Base-by-base conservation (phyloP, 2,888 invertebrate species). In the Pterostichus madidus region DNA sequence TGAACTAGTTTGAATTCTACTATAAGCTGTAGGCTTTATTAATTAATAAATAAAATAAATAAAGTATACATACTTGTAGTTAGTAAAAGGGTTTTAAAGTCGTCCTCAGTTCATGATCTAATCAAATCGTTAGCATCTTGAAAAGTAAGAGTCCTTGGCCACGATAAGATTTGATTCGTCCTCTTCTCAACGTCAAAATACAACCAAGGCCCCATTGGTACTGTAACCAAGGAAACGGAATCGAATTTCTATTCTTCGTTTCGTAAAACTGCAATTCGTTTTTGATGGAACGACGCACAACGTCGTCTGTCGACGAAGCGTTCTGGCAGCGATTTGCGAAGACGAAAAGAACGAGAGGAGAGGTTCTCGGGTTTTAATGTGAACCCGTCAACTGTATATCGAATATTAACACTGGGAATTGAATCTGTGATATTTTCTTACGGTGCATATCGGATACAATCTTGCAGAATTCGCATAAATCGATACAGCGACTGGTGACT, bases 241-340 rank as follows among this genome's bases (percentile, higher is more conserved):
- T 76, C 76, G 56, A 76, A 32, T 76, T 76, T 56, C 56, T 56
- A 35, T 76, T 56, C 17, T 39, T 46, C 35, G 56, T 76, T 76
- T 76, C 53, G 76, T 52, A 56, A 76, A 56, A 76, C 13, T 75
- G 75, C 52, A 53, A 52, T 76, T 76, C 52, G 56, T 76, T 76
- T 56, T 76, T 76, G 76, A 76, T 76, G 76, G 76, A 76, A 75
- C 53, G 52, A 76, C 53, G 68, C 44, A 44, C 68, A 10, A 71
- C 68, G 68, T 71, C 44, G 61, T 31, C 61, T 31, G n/a, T 31
- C 61, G 31, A 10, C 56, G 56, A 1, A 24, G 15, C 56, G 31
- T 13, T 24, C 13, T 24, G 11, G 5, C 13, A 1, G 13, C 56
- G 56, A 56, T 56, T 56, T 56, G 17, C 56, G 56, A 56, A 56